Evolutionary conservation across 2,797 vertebrate genomes (phyloP).

Genomic region (Sylvia borin): DNA sequence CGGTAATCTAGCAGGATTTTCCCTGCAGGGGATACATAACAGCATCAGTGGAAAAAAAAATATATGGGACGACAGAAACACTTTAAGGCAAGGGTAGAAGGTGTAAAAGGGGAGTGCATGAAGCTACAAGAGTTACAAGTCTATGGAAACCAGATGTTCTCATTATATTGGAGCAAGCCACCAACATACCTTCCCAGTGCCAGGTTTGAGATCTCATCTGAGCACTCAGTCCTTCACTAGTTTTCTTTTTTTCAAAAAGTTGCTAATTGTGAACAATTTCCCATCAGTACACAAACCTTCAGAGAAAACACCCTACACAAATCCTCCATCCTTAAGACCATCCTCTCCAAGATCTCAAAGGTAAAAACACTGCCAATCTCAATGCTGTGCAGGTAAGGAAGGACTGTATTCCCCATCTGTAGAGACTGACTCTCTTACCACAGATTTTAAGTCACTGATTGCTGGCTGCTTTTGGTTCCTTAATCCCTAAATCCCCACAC

Average conservation of each 20-base stretch:
- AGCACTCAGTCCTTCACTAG: background rate
- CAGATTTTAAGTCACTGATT: constrained; percentile 43
- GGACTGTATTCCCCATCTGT: background rate
- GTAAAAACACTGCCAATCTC: background rate
- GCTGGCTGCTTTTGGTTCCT: constrained; percentile 47
- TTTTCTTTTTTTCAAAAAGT: background rate
- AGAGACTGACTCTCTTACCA: background rate
- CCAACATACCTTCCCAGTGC: background rate
- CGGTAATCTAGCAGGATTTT: constrained; percentile 52
- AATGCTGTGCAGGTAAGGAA: background rate
- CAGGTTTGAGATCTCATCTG: background rate
- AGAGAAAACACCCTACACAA: background rate
- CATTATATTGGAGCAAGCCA: background rate
- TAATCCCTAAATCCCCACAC: constrained; percentile 67
- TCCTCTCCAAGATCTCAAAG: background rate
- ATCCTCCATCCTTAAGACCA: background rate
- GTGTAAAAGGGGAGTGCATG: background rate
- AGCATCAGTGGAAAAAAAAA: constrained; percentile 7
- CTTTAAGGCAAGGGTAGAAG: background rate
- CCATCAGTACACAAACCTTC: background rate
- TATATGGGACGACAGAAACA: background rate
- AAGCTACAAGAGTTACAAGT: background rate
- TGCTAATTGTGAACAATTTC: background rate
- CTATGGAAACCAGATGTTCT: constrained; percentile 4
- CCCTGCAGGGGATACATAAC: constrained; percentile 30